Percentiles rank a stretch among this genome's conserved stretches.
phyloP scores from a whole-genome alignment of 2,113 vertebrate species.

The Phocoena sinus region DNA sequence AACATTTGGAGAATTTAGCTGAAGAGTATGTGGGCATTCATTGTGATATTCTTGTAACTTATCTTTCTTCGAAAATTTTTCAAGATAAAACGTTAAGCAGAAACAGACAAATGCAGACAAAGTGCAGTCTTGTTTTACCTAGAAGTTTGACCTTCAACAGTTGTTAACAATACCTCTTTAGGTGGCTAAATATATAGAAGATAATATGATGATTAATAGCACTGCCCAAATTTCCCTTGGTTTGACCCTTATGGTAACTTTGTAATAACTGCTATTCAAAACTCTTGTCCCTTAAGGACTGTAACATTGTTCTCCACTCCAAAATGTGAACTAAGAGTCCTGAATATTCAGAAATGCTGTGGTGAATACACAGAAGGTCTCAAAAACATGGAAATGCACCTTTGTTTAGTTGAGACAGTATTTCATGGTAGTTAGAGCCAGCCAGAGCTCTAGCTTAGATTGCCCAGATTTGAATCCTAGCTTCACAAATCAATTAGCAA shows the following conservation, averaged over 20 bases:
- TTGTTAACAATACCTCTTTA: not conserved
- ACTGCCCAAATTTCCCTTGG: not conserved
- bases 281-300: not conserved
- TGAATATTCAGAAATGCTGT: not conserved
- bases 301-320: not conserved
- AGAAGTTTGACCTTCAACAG: not conserved
- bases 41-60: not conserved
- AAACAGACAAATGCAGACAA: not conserved
- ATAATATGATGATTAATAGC: not conserved
- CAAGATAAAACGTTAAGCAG: not conserved
- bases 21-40: not conserved
- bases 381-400: not conserved
- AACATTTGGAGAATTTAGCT: not conserved
- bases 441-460: not conserved
- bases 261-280: not conserved
- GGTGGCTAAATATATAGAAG: not conserved
- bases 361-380: not conserved
- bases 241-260: not conserved
- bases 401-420: not conserved
- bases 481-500: not conserved
- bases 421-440: not conserved
- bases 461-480: not conserved
- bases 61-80: not conserved
- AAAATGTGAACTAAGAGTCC: not conserved
- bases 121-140: not conserved